A percentile compares a stretch with the other conserved stretches of the same genome.
Conservation (phyloP, 1,140 invertebrate species). For the Ceratosolen fusciceps region DNA sequence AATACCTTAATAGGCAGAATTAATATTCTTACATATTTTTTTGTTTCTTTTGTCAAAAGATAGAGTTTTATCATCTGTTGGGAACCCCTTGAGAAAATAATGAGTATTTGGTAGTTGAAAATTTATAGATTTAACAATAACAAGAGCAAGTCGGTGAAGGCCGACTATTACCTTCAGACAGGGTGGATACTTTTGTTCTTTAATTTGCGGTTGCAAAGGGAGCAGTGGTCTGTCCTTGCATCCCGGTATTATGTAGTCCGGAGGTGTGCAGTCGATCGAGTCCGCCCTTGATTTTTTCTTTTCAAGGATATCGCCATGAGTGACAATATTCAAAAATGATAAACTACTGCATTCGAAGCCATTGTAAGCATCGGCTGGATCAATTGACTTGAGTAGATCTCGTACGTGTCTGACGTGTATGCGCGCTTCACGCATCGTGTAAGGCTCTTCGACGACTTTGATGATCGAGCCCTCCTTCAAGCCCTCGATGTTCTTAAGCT, state of each 20-base stretch:
- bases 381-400: conserved; percentile 94
- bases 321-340: conserved; percentile 94
- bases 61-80: too few species aligned
- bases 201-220: conserved; percentile 90
- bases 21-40: too few species aligned
- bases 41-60: too few species aligned
- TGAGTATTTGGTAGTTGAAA: too few species aligned
- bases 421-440: conserved; percentile 96
- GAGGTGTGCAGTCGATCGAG: conserved; percentile 96
- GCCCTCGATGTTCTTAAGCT: conserved; percentile 96
- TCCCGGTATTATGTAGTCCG: conserved; percentile 95
- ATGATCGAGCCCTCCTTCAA: conserved; percentile 95
- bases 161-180: conserved; percentile 89
- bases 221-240: conserved; percentile 88
- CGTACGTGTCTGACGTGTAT: conserved; percentile 97
- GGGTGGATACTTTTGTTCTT: conserved; percentile 89
- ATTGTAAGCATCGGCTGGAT: conserved; percentile 94
- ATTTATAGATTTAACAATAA: too few species aligned
- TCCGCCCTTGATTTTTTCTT: conserved; percentile 90
- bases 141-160: too few species aligned
- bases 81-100: too few species aligned
- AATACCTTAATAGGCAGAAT: conserved; percentile 76
- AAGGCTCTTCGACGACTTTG: conserved; percentile 94
- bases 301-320: conserved; percentile 90
- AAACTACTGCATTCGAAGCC: conserved; percentile 96